Base-by-base conservation (phyloP, 2,797 vertebrate species). In the Enteromius treurensis region DNA sequence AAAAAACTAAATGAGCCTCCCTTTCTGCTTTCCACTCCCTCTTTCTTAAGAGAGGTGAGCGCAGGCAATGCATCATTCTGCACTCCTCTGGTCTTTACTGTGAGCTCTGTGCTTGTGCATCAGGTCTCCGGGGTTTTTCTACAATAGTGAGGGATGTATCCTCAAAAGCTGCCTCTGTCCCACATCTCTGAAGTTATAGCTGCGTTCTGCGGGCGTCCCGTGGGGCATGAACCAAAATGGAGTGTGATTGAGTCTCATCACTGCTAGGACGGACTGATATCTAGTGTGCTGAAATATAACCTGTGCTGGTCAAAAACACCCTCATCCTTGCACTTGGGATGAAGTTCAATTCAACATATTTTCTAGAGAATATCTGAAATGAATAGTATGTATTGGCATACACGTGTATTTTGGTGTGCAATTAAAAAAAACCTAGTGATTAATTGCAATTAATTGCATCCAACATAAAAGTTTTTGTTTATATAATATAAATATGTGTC, bases 61-160 rank as follows among this genome's bases (percentile, higher is more conserved):
- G 10, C 21, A 80, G 53, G 65, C 77, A 15, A n/a, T 73, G 49
- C 68, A 74, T 85, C 47, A 74, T 70, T 19, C 51, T 14, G 17
- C 74, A 71, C 26, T 37, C 67, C 17, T 13, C 47, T 71, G 62
- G 32, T 77, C 64, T 67, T 65, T n/a, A 76, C 19, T 70, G 40
- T 70, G 77, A 77, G 45, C 80, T 62, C 55, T 82, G 23, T 53
- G 70, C 53, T 73, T n/a, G n/a, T 68, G 67, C 32, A 58, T 32
- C 3, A 1, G 45, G 68, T 82, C 76, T 49, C 64, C 60, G 26
- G 76, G 81, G 81, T 21, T 65, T 69, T 79, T 83, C 77, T 74
- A 49, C 82, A 79, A 75, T 84, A 62, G 40, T 74, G 77, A 58
- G 37, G 29, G 19, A 60, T 85, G 60, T n/a, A 77, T 83, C 68